Evolutionary conservation across 2,113 vertebrate species (phyloP), one percentile per base, ranked within the genome.

Genomic region (Antechinus flavipes): DNA sequence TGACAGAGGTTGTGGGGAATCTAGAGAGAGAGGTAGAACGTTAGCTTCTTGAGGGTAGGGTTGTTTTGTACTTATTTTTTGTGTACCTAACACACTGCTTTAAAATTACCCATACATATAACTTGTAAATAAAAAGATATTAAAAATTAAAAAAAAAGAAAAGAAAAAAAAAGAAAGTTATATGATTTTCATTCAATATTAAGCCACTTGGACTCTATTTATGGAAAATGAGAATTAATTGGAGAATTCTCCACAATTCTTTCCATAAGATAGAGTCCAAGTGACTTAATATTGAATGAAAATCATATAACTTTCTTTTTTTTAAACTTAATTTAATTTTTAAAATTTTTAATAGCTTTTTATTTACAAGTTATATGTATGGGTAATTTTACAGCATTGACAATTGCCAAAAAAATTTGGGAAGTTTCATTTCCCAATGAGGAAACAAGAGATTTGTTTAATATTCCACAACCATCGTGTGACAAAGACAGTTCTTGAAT

Each of bases 1-100:
- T 54, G 76, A 68, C 8, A 92, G 56, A 93, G 91, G 94, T 49
- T 68, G 93, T 55, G 93, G 61, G 91, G 1, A 61, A 68, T 53
- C 35, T 8, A 56, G 52, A 93, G 35, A 91, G 25, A 90, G 0
- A 24, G 1, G 8, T 22, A 19, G 24, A 90, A 19, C 52, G 12
- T 92, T 53, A 96, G 35, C 68, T 84, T 49, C 90, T 91, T 89
- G 46, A 84, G n/a, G 68, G 35, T 16, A 84, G 35, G 68, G 16
- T 16, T 84, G 68, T 10, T 84, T 42, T 84, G 68, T n/a, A n/a
- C 35, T 22, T 84, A 4, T 84, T n/a, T 42, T 76, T 76, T 7
- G 35, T 42, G 35, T 84, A 35, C n/a, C 35, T 22, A 84, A 16
- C 35, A 42, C 35, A n/a, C 35, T 76, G 61, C 61, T 76, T 76